phyloP scores from a whole-genome alignment of 2,797 vertebrate genomes.

The Danio albolineatus region DNA sequence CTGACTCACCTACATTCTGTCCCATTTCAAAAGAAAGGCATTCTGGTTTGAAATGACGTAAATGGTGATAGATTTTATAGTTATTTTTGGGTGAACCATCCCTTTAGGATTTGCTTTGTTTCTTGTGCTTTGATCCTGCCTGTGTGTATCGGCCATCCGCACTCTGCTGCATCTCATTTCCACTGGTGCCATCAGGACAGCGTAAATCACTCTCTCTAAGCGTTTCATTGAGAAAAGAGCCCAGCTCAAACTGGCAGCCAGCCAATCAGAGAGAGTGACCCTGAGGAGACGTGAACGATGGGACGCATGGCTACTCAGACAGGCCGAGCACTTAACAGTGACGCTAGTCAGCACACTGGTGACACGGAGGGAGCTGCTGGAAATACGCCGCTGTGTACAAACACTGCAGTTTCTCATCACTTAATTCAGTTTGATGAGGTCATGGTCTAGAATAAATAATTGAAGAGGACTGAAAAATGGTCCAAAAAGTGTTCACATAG shows the following conservation, averaged over 20 bases:
- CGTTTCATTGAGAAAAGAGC: slow-evolving; percentile 77
- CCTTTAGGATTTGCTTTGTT: neutral
- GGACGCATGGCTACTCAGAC: slow-evolving; percentile 38
- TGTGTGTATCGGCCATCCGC: slow-evolving; percentile 6
- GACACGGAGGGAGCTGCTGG: slow-evolving; percentile 9
- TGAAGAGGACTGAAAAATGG: neutral
- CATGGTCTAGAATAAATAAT: neutral
- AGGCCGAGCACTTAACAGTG: slow-evolving; percentile 30
- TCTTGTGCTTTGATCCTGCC: slow-evolving; percentile 8
- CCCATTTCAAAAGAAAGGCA: neutral
- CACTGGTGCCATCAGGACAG: slow-evolving; percentile 20
- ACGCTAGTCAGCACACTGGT: slow-evolving; percentile 19
- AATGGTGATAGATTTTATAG: neutral
- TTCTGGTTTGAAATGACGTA: neutral
- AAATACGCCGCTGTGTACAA: slow-evolving; percentile 11
- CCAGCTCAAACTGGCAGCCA: slow-evolving; percentile 67
- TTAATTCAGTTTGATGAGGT: slow-evolving; percentile 2
- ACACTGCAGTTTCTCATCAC: neutral
- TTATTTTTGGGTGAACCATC: neutral
- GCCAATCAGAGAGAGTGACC: slow-evolving; percentile 68
- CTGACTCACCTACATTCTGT: slow-evolving; percentile 44
- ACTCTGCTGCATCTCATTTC: slow-evolving; percentile 49
- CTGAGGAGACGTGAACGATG: slow-evolving; percentile 62
- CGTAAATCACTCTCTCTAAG: slow-evolving; percentile 59
- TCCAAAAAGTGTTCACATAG: neutral